Evolutionary conservation across 2,113 vertebrate species (phyloP), one percentile per base, ranked within the genome.

Genomic region (Pipra filicauda): DNA sequence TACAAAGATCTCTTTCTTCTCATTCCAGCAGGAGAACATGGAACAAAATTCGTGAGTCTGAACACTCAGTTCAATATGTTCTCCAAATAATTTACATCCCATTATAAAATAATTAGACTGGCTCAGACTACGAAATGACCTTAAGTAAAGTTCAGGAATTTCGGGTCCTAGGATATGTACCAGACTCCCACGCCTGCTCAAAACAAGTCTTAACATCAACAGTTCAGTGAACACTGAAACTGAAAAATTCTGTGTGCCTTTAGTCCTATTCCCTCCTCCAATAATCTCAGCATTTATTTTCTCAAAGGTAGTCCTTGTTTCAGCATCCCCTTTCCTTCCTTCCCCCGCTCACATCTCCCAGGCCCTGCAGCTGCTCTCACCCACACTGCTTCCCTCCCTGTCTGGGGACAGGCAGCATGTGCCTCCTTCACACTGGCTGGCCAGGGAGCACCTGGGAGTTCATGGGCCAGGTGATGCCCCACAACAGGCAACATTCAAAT

Each of bases 91-190:
- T 96, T 95, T 93, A 92, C 89, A 94, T 85, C 62, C 70, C 85
- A 94, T 91, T 95, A 95, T 22, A 67, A 78, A 95, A 95, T 96
- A 96, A 96, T 88, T 78, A 88, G 92, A 89, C 74, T 94, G 91
- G 95, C 87, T 95, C 89, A 96, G 78, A 54, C 71, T 76, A 85
- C 59, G 61, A 66, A 91, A 93, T 88, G 44, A 92, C 95, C 86
- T 95, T 88, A 86, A 92, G 46, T 51, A 86, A 96, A 96, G 92
- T 93, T 96, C 85, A 95, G 82, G 81, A 93, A 93, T 95, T 70
- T 80, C 26, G 46, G 71, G 82, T 94, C 85, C 59, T 94, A 66
- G 51, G 62, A 79, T 48, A 46, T 16, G 66, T 9, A 82, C 30
- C 79, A 95, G 89, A 91, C 91, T 85, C 88, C 81, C 49, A 94